A percentile compares a stretch with the other conserved stretches of the same genome.
These are phyloP conservation scores for Etheostoma spectabile DNA, from an alignment of 2,113 vertebrate genomes.

Conservation along the genomic window DNA sequence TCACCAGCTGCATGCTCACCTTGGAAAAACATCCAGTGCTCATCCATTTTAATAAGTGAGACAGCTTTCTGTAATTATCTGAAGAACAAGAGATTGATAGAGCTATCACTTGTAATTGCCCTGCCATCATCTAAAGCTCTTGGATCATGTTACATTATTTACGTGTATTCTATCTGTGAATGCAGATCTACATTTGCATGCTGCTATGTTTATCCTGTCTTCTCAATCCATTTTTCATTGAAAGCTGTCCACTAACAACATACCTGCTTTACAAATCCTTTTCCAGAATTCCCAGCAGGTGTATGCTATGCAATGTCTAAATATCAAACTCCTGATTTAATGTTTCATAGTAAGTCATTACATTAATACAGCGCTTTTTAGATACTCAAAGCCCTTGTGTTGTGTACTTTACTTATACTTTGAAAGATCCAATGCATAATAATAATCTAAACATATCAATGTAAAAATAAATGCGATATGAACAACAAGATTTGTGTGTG, in stretches of 20 bases:
- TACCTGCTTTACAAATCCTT: neutral
- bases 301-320: neutral
- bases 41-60: conserved; percentile 6
- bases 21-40: conserved; percentile 5
- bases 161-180: neutral
- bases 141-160: neutral
- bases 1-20: conserved; percentile 13
- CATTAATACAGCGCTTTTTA: too few relatives aligned
- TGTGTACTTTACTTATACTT: too few relatives aligned
- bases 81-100: neutral
- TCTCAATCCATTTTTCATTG: neutral
- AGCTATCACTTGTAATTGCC: neutral
- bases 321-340: neutral
- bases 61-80: neutral
- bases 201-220: neutral
- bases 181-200: neutral
- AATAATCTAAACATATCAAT: too few relatives aligned
- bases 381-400: too few relatives aligned
- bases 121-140: neutral
- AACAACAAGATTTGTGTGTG: too few relatives aligned
- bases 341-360: neutral
- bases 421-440: too few relatives aligned
- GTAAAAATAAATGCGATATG: too few relatives aligned
- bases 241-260: neutral
- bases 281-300: neutral